A percentile compares a stretch with the other conserved stretches of the same genome.
Evolutionary conservation across 2,888 invertebrate species (phyloP).

Genomic region (Seira ritae): DNA sequence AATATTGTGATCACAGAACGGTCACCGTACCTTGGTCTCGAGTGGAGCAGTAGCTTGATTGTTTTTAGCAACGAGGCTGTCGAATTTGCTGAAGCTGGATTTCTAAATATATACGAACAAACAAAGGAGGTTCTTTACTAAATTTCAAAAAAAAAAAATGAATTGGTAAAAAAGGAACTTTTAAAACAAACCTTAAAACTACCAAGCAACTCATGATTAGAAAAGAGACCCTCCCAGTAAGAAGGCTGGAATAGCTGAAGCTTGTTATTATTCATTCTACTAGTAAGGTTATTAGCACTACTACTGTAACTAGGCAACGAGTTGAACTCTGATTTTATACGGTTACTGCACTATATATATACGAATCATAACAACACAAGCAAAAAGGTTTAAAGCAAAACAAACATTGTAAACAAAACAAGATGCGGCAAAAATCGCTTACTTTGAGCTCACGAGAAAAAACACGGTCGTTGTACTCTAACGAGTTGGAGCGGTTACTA

Average conservation of each 20-base stretch:
- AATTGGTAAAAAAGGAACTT: background rate
- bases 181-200: background rate
- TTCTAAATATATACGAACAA: conserved; percentile 81
- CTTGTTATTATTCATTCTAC: conserved; percentile 7
- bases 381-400: background rate
- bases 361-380: too few species aligned
- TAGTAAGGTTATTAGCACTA: background rate
- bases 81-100: conserved; percentile 86
- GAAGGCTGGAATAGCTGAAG: conserved; percentile 43
- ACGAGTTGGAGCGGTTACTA: background rate
- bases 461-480: background rate
- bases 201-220: background rate
- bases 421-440: background rate
- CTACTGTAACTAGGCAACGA: conserved; percentile 4
- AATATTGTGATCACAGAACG: too few species aligned
- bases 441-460: background rate
- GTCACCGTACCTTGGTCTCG: background rate
- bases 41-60: background rate
- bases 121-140: conserved; percentile 11
- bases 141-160: background rate
- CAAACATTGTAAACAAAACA: background rate
- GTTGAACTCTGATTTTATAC: background rate
- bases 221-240: conserved; percentile 40
- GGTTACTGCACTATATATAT: too few species aligned
- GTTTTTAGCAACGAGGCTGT: conserved; percentile 77